Percentiles rank a stretch among this genome's conserved stretches.
These are phyloP conservation scores for Abscondita cerata DNA, from an alignment of 2,888 invertebrate species.

Conservation along the genomic window DNA sequence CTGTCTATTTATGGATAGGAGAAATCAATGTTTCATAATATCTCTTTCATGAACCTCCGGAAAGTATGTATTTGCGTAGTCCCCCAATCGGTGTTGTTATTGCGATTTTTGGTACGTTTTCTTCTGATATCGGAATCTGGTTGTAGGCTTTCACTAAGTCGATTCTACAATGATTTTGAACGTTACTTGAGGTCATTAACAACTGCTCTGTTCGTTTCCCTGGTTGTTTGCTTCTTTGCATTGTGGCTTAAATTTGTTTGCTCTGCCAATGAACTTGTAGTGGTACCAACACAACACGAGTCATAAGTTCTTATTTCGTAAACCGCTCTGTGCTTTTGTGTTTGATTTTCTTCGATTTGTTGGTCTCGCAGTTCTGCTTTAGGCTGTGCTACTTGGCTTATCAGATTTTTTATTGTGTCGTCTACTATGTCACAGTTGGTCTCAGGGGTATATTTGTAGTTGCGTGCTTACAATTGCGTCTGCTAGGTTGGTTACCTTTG, in stretches of 20 bases:
- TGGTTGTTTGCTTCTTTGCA: not conserved
- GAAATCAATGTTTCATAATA: not conserved
- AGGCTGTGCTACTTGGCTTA: not conserved
- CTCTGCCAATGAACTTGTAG: slow-evolving; percentile 14
- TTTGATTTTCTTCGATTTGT: not conserved
- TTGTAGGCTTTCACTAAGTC: not conserved
- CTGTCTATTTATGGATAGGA: too few relatives aligned
- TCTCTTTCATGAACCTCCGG: slow-evolving; percentile 51
- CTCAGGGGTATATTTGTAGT: not conserved
- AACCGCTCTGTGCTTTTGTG: slow-evolving; percentile 66
- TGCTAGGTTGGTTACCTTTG: not conserved
- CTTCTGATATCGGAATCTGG: slow-evolving; percentile 44
- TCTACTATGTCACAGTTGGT: not conserved
- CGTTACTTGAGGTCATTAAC: slow-evolving; percentile 8
- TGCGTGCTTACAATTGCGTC: slow-evolving; percentile 34
- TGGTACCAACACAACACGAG: slow-evolving; percentile 30
- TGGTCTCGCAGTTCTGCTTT: not conserved
- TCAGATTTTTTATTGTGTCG: not conserved
- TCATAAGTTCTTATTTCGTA: not conserved
- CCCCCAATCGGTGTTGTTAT: too few relatives aligned
- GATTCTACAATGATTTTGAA: not conserved
- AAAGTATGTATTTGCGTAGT: slow-evolving; percentile 50
- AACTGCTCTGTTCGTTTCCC: slow-evolving; percentile 27
- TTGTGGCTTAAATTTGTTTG: not conserved
- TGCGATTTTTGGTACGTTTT: slow-evolving; percentile 43